Percentiles rank a stretch among this genome's conserved stretches.
Conservation (phyloP, 2,888 invertebrate species). For the Adelphocoris suturalis region DNA sequence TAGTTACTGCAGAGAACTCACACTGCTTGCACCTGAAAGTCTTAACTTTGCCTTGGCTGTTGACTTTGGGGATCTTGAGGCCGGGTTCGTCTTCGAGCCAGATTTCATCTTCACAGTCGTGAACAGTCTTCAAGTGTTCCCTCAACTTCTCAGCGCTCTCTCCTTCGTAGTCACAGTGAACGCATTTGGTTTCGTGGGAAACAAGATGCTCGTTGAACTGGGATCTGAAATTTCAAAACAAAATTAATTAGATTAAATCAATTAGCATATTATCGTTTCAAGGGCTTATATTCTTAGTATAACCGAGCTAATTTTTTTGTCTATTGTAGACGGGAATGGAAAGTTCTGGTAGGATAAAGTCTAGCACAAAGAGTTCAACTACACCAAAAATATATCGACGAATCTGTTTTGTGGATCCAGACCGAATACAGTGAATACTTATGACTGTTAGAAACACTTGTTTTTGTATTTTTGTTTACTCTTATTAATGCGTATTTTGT, state of each 20-base stretch:
- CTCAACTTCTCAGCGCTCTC: conserved; percentile 80
- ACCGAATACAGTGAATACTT: too few relatives aligned
- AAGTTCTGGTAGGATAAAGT: too few relatives aligned
- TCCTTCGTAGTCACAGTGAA: conserved; percentile 81
- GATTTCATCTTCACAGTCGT: conserved; percentile 77
- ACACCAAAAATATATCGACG: too few relatives aligned
- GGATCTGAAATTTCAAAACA: conserved; percentile 76
- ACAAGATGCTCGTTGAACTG: conserved; percentile 81
- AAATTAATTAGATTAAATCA: not conserved
- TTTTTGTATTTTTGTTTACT: too few relatives aligned
- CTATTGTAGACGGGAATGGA: too few relatives aligned
- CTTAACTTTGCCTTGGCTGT: conserved; percentile 87
- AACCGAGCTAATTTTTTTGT: too few relatives aligned
- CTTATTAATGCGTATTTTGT: too few relatives aligned
- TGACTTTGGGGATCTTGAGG: conserved; percentile 83
- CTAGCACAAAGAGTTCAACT: too few relatives aligned
- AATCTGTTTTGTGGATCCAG: too few relatives aligned
- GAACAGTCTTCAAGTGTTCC: conserved; percentile 80
- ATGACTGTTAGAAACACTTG: too few relatives aligned
- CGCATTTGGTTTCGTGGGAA: conserved; percentile 79
- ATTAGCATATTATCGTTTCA: too few relatives aligned
- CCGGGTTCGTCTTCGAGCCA: conserved; percentile 81
- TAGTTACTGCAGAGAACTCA: conserved; percentile 86
- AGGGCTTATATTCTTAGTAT: too few relatives aligned
- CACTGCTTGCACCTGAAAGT: conserved; percentile 77